Percentiles rank a stretch among this genome's conserved stretches.
Conservation (phyloP, 2,797 vertebrate species). For the Denticeps clupeoides region DNA sequence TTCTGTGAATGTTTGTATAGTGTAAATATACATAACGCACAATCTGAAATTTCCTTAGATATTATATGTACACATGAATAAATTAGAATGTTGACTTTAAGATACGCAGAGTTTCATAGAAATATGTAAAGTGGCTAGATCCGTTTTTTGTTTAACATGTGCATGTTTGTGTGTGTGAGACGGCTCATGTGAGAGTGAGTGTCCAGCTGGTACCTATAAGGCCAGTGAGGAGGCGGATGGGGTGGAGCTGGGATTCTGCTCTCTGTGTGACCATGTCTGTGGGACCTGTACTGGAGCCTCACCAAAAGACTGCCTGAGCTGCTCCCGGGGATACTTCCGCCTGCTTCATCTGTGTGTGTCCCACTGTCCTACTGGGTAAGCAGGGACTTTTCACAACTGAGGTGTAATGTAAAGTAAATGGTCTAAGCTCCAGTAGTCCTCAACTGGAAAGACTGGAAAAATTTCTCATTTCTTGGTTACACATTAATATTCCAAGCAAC, state of each 20-base stretch:
- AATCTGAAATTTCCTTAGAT: too few relatives aligned
- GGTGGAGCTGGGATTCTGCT: slow-evolving; percentile 54
- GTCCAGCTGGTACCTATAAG: slow-evolving; percentile 48
- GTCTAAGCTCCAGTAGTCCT: too few relatives aligned
- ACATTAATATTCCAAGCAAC: too few relatives aligned
- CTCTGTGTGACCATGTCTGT: slow-evolving; percentile 54
- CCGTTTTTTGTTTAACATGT: not conserved
- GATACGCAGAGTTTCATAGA: too few relatives aligned
- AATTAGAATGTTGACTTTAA: too few relatives aligned
- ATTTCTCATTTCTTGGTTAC: too few relatives aligned
- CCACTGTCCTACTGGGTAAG: slow-evolving; percentile 62
- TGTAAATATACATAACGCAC: too few relatives aligned
- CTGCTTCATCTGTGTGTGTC: slow-evolving; percentile 57
- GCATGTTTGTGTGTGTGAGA: slow-evolving; percentile 32
- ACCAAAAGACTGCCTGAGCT: slow-evolving; percentile 56
- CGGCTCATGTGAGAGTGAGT: slow-evolving; percentile 49
- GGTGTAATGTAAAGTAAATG: not conserved
- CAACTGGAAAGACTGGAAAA: too few relatives aligned
- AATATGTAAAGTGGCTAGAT: too few relatives aligned
- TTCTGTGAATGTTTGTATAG: not conserved
- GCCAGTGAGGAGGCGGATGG: slow-evolving; percentile 57
- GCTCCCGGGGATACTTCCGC: slow-evolving; percentile 50
- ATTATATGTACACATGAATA: too few relatives aligned
- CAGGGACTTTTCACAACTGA: not conserved
- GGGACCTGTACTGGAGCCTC: slow-evolving; percentile 53